These are phyloP conservation scores for Pseudochirops cupreus DNA, from an alignment of 2,797 vertebrate species.

Conservation along the genomic window DNA sequence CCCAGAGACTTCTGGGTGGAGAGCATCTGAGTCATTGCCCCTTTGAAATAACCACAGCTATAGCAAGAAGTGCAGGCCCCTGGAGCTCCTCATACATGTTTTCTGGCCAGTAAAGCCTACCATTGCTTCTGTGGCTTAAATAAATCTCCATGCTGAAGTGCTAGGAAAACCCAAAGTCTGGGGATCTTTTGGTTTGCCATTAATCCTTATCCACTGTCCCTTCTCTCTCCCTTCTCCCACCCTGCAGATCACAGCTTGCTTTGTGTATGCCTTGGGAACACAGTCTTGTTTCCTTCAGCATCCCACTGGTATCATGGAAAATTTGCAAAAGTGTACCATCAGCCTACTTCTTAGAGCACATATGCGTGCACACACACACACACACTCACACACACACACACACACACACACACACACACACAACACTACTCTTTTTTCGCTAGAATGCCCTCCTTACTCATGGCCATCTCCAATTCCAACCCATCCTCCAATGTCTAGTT, in stretches of 20 bases:
- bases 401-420: too few species aligned
- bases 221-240: not conserved
- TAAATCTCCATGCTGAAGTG: not conserved
- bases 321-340: not conserved
- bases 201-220: not conserved
- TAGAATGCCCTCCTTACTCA: not conserved
- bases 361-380: too few species aligned
- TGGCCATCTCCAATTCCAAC: not conserved
- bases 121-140: not conserved
- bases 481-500: not conserved
- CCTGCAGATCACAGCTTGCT: not conserved
- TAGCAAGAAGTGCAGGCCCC: not conserved
- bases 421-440: not conserved
- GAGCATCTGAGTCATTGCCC: not conserved
- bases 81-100: not conserved
- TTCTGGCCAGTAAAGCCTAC: not conserved
- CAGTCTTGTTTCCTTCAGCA: not conserved
- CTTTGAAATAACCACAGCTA: slow-evolving; percentile 47
- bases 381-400: too few species aligned
- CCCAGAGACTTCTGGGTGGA: slow-evolving; percentile 63
- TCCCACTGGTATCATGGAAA: not conserved
- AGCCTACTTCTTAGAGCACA: not conserved
- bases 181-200: not conserved
- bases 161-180: not conserved
- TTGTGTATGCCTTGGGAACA: not conserved